phyloP scores from a whole-genome alignment of 2,113 vertebrate species.

The Spermophilus dauricus region DNA sequence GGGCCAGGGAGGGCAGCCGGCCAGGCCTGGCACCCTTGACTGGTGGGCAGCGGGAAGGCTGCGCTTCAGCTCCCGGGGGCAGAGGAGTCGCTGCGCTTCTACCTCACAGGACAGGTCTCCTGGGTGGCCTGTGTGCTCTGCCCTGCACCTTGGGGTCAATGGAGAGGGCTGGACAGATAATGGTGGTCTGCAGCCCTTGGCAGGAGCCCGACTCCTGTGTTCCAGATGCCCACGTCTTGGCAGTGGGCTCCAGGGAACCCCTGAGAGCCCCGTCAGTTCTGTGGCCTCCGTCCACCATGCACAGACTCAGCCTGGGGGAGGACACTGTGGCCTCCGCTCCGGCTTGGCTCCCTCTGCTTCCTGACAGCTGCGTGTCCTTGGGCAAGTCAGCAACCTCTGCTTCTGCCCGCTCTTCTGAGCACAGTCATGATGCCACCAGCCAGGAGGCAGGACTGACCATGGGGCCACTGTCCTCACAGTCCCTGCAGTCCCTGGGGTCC shows the following conservation, averaged over 20 bases:
- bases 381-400: background rate
- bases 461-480: no score
- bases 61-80: background rate
- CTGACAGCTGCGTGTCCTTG: background rate
- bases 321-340: background rate
- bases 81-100: background rate
- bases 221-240: accelerated
- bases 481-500: background rate
- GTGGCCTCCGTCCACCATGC: no score
- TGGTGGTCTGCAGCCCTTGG: background rate
- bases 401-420: background rate
- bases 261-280: no score
- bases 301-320: background rate
- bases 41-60: background rate
- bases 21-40: background rate
- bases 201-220: accelerated
- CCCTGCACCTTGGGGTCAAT: accelerated
- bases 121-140: no score
- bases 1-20: background rate
- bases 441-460: background rate
- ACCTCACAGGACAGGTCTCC: background rate
- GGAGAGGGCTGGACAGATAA: no score
- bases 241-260: background rate
- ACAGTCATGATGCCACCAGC: background rate
- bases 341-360: accelerated